Base-by-base conservation (phyloP, 2,113 vertebrate species). In the Actenoides hombroni region DNA sequence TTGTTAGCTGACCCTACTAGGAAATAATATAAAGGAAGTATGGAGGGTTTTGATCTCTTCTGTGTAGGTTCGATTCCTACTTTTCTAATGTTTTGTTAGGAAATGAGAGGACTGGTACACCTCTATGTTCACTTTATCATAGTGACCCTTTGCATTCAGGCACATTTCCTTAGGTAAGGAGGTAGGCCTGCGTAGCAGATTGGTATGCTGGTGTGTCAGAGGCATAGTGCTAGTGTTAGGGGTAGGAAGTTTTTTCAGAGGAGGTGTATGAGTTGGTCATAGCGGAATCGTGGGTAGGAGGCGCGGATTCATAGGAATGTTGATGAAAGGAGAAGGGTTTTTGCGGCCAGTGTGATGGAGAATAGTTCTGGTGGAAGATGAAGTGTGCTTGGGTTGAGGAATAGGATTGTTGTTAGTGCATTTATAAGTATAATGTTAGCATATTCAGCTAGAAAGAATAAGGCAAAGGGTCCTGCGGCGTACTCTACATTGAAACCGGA, bases 1-100 rank as follows among this genome's bases (percentile, higher is more conserved):
- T 29, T 4, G n/a, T 97, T 97, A 97, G 92, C 95, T 97, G 92
- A 98, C 83, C 26, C 64, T 97, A 21, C 63, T 98, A 97, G 95
- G 2, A 94, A 82, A 14, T 96, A 80, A 89, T 97, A 65, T 96
- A 98, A 25, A 3, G 95, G 97, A 26, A 96, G 91, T 93, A 96
- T 79, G 4, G 3, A 77, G 90, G 35, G 48, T 75, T 97, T 97
- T 98, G 94, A 92, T 89, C 56, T 86, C 93, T 91, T 12, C 0
- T 7, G 93, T 42, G 39, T 29, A 83, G 91, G 76, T 97, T 97
- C 82, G 5, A 95, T 9, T 63, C 94, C 96, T 85, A 2, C 78
- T 81, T 79, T 96, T 82, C 94, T 97, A 97, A 92, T 37, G 37
- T 37, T 37, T n/a, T n/a, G n/a, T n/a, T 48, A 76, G 93, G 90